A percentile compares a stretch with the other conserved stretches of the same genome.
phyloP scores from a whole-genome alignment of 1,140 invertebrate species.

The Arctopsyche grandis region DNA sequence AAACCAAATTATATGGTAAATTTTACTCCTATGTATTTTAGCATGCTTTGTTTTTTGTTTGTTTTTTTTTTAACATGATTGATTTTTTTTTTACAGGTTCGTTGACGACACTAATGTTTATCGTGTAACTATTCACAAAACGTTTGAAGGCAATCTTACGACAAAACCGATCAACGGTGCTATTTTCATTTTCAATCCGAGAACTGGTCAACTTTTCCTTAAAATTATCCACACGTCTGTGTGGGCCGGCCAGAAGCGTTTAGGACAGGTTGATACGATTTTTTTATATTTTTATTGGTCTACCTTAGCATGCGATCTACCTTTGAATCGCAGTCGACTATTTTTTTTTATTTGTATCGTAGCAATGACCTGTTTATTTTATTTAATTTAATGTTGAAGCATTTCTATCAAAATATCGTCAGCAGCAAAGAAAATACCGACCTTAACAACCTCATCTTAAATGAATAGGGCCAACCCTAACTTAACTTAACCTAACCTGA shows the following conservation, averaged over 20 bases:
- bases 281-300: conserved; percentile 34
- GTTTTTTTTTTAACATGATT: not conserved
- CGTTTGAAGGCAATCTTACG: conserved; percentile 99
- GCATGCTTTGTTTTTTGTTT: conserved; percentile 22
- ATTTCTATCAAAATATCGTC: not conserved
- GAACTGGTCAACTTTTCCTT: conserved; percentile 98
- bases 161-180: conserved; percentile 99
- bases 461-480: too few species aligned
- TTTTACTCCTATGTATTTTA: conserved; percentile 23
- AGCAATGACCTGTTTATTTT: too few species aligned
- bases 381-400: too few species aligned
- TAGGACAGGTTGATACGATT: conserved; percentile 72
- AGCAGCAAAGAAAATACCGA: not conserved
- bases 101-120: conserved; percentile 99
- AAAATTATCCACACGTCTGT: conserved; percentile 99
- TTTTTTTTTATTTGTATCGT: too few species aligned
- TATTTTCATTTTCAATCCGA: conserved; percentile 99
- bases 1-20: conserved; percentile 98
- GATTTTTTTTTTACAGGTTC: conserved; percentile 70
- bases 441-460: too few species aligned
- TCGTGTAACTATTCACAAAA: conserved; percentile 99
- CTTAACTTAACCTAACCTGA: too few species aligned
- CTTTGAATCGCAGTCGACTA: too few species aligned
- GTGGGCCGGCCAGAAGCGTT: conserved; percentile 97
- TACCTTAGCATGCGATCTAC: too few species aligned